These are phyloP conservation scores for Cylindroiulus punctatus DNA, from an alignment of 2,888 invertebrate genomes.

Conservation along the genomic window DNA sequence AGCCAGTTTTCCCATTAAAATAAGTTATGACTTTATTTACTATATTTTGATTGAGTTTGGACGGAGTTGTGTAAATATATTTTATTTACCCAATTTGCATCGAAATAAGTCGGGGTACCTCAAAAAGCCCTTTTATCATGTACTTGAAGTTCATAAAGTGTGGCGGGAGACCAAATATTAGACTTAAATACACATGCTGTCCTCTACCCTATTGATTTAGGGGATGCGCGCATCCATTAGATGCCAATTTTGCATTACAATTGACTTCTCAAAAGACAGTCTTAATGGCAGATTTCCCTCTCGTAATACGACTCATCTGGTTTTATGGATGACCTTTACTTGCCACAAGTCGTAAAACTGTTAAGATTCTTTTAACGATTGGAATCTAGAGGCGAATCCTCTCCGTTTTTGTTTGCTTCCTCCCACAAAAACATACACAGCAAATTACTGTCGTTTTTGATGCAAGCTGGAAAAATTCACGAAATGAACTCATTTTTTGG, in stretches of 20 bases:
- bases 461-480: not conserved
- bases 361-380: not conserved
- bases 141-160: slow-evolving; percentile 38
- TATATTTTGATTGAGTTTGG: slow-evolving; percentile 36
- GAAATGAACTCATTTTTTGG: not conserved
- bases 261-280: not conserved
- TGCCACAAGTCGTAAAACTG: not conserved
- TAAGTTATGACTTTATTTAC: slow-evolving; percentile 27
- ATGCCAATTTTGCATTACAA: slow-evolving; percentile 38
- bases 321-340: slow-evolving; percentile 38
- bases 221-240: slow-evolving; percentile 10
- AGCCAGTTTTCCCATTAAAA: not conserved
- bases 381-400: not conserved
- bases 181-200: slow-evolving; percentile 27
- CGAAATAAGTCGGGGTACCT: slow-evolving; percentile 31
- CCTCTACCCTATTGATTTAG: slow-evolving; percentile 23
- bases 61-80: slow-evolving; percentile 32
- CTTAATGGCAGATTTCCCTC: slow-evolving; percentile 3
- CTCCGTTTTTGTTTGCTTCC: not conserved
- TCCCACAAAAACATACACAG: not conserved
- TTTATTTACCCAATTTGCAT: slow-evolving; percentile 31
- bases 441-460: not conserved
- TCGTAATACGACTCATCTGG: slow-evolving; percentile 14
- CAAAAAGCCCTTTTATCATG: slow-evolving; percentile 19
- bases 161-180: slow-evolving; percentile 22